These are phyloP conservation scores for Cheilosia scutellata DNA, from an alignment of 2,888 invertebrate genomes.

Conservation along the genomic window DNA sequence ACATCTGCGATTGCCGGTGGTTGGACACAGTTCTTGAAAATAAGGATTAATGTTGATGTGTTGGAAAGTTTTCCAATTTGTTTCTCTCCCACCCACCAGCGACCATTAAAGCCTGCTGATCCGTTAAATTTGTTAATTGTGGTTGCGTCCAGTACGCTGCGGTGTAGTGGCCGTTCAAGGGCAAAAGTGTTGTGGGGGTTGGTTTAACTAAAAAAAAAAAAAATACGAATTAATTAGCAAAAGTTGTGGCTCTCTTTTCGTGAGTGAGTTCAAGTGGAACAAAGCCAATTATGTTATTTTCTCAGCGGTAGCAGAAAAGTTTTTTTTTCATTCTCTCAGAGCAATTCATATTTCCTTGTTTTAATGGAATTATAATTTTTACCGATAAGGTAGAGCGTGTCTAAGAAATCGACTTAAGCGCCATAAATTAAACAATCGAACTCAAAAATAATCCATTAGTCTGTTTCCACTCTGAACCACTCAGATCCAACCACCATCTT, in stretches of 20 bases:
- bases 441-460: background rate
- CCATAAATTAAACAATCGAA: background rate
- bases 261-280: constrained; percentile 57
- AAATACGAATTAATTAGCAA: constrained; percentile 27
- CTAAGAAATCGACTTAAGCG: background rate
- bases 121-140: constrained; percentile 74
- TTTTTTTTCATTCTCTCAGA: background rate
- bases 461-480: background rate
- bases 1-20: background rate
- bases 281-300: constrained; percentile 62
- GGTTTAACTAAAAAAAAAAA: constrained; percentile 37
- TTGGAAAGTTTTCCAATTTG: constrained; percentile 67
- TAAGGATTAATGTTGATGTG: constrained; percentile 68
- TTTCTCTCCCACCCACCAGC: background rate
- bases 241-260: constrained; percentile 38
- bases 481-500: background rate
- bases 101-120: constrained; percentile 62
- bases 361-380: too few species aligned
- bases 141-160: constrained; percentile 40
- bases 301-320: background rate
- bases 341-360: too few species aligned
- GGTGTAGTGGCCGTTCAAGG: constrained; percentile 15
- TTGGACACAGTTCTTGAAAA: constrained; percentile 1
- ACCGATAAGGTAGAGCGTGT: too few species aligned
- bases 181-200: constrained; percentile 37